These are phyloP conservation scores for Minunthozetes semirufus DNA, from an alignment of 2,888 invertebrate genomes.

Conservation along the genomic window DNA sequence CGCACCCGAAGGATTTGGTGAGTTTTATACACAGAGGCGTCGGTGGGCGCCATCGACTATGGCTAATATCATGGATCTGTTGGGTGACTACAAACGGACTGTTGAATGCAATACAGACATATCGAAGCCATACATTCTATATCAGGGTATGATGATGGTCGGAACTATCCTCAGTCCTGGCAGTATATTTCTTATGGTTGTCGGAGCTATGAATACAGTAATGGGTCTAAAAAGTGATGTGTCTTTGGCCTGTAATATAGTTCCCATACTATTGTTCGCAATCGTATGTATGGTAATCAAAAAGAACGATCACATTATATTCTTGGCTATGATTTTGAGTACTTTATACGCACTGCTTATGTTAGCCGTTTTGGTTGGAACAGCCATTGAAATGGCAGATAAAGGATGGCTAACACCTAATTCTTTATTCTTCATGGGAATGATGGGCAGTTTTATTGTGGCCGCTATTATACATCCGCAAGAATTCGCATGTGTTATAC, in stretches of 20 bases:
- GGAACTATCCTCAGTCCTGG: conserved; percentile 75
- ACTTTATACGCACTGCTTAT: conserved; percentile 94
- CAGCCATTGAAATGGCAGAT: conserved; percentile 54
- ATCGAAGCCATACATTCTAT: conserved; percentile 48
- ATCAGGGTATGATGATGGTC: conserved; percentile 57
- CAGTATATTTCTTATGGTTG: conserved; percentile 72
- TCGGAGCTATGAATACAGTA: conserved; percentile 71
- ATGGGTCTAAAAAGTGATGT: conserved; percentile 50
- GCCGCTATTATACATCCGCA: conserved; percentile 93
- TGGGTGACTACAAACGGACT: conserved; percentile 50
- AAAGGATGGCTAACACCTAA: conserved; percentile 67
- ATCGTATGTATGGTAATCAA: conserved; percentile 60
- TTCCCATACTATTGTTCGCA: conserved; percentile 73
- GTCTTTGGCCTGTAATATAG: conserved; percentile 86
- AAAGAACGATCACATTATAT: conserved; percentile 59
- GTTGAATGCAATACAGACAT: conserved; percentile 54
- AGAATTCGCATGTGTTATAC: conserved; percentile 67
- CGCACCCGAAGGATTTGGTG: conserved; percentile 52
- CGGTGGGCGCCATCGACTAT: conserved; percentile 57
- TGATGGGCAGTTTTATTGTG: conserved; percentile 87
- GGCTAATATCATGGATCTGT: conserved; percentile 55
- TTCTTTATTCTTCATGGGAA: conserved; percentile 57
- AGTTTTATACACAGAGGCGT: conserved; percentile 56
- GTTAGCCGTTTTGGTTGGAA: conserved; percentile 99
- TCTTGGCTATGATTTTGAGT: conserved; percentile 90